These are phyloP conservation scores for Salvelinus fontinalis DNA, from an alignment of 2,113 vertebrate species.

Conservation along the genomic window DNA sequence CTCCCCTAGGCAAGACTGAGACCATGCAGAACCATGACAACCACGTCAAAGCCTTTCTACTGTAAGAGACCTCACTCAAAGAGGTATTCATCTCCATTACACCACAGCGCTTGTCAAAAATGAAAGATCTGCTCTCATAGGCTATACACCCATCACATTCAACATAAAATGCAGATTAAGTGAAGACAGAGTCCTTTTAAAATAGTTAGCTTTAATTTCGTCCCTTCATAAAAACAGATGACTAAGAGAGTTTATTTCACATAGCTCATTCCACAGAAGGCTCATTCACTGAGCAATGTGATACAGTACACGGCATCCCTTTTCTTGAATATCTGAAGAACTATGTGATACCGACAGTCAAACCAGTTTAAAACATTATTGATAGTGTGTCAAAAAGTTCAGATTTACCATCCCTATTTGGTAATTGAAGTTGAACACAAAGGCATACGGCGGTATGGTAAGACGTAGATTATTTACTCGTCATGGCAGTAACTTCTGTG, in stretches of 20 bases:
- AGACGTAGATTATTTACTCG: constrained; percentile 15
- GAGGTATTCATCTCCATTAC: no score
- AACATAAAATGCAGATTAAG: neutral
- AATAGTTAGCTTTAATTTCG: constrained; percentile 19
- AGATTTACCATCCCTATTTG: neutral
- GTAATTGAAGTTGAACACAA: neutral
- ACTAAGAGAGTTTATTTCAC: constrained; percentile 2
- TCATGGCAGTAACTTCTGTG: constrained; percentile 55
- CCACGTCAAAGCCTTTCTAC: no score
- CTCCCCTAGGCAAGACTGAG: no score
- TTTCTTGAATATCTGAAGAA: neutral
- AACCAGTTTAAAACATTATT: neutral
- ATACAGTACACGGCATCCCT: neutral
- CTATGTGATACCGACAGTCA: constrained; percentile 8
- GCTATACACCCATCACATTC: neutral
- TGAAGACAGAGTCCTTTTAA: neutral
- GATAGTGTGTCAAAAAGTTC: neutral
- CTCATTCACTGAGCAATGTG: neutral
- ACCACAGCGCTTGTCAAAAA: no score
- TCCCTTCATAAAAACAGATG: constrained; percentile 25
- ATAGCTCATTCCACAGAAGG: no score
- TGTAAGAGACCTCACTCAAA: no score
- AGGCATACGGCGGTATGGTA: constrained; percentile 7
- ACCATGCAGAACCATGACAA: no score
- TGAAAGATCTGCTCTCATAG: no score